A percentile compares a stretch with the other conserved stretches of the same genome.
These are phyloP conservation scores for Heliangelus exortis DNA, from an alignment of 2,797 vertebrate species.

Conservation along the genomic window DNA sequence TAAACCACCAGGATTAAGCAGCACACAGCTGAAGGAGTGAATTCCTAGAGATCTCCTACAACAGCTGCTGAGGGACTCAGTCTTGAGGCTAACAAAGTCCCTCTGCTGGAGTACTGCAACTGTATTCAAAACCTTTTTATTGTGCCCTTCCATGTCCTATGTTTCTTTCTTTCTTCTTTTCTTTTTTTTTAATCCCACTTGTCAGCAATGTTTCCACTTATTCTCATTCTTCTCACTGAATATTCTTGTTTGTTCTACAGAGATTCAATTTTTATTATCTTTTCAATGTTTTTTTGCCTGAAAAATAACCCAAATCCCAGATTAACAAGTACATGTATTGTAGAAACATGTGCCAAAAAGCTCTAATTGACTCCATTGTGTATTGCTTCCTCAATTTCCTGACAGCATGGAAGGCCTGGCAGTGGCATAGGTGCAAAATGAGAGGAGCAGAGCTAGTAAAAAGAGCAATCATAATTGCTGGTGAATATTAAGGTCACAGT, in stretches of 20 bases:
- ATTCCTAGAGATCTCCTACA: not conserved
- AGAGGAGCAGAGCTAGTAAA: not conserved
- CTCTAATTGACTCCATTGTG: not conserved
- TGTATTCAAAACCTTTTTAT: not conserved
- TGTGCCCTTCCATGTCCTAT: not conserved
- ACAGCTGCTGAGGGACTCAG: not conserved
- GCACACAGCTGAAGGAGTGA: not conserved
- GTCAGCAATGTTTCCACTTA: not conserved
- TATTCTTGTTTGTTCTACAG: not conserved
- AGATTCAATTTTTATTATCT: not conserved
- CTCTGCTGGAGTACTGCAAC: rapidly evolving
- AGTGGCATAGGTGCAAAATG: not conserved
- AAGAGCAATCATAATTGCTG: not conserved
- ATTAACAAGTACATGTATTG: not conserved
- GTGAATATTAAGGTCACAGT: not conserved
- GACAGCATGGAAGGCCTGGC: not conserved
- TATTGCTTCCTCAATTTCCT: constrained; percentile 9
- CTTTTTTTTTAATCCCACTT: not conserved
- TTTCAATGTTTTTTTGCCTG: not conserved
- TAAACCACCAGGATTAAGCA: not conserved
- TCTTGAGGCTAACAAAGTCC: not conserved
- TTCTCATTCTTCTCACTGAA: not conserved
- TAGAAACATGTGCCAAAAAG: not conserved
- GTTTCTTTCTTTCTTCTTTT: not conserved
- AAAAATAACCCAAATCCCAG: not conserved